Percentiles rank a stretch among this genome's conserved stretches.
These are phyloP conservation scores for Lycaena phlaeas DNA, from an alignment of 2,888 invertebrate species.

Conservation along the genomic window DNA sequence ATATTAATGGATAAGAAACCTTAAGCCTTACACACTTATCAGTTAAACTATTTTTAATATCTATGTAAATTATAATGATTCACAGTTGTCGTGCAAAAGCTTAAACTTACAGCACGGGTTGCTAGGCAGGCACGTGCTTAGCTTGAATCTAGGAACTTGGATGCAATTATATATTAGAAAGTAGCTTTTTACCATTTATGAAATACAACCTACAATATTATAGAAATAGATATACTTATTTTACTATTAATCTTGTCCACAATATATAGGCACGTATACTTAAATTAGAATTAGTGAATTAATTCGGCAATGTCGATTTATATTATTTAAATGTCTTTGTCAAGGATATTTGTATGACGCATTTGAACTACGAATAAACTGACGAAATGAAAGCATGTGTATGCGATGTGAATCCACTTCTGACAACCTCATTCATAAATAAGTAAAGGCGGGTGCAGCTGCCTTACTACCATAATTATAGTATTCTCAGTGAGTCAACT, in stretches of 20 bases:
- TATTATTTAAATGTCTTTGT: constrained; percentile 7
- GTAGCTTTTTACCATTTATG: too few relatives aligned
- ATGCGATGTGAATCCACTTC: constrained; percentile 9
- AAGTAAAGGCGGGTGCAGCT: too few relatives aligned
- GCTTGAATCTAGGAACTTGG: constrained; percentile 5
- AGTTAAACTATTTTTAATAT: not conserved
- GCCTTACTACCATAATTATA: too few relatives aligned
- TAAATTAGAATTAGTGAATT: too few relatives aligned
- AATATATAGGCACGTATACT: too few relatives aligned
- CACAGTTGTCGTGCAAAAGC: not conserved
- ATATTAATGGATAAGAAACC: not conserved
- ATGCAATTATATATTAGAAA: constrained; percentile 2
- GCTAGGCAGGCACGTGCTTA: constrained; percentile 6
- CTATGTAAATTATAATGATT: not conserved
- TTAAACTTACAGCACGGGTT: constrained; percentile 5
- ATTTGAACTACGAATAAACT: not conserved
- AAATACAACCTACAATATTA: too few relatives aligned
- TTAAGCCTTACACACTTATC: not conserved
- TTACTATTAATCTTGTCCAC: too few relatives aligned
- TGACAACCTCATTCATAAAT: not conserved
- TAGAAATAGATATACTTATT: too few relatives aligned
- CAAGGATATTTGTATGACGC: constrained; percentile 5
- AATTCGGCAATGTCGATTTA: too few relatives aligned
- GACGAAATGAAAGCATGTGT: constrained; percentile 13
- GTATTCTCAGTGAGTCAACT: too few relatives aligned